Evolutionary conservation across 2,797 vertebrate species (phyloP).

Genomic region (Sternotherus odoratus): DNA sequence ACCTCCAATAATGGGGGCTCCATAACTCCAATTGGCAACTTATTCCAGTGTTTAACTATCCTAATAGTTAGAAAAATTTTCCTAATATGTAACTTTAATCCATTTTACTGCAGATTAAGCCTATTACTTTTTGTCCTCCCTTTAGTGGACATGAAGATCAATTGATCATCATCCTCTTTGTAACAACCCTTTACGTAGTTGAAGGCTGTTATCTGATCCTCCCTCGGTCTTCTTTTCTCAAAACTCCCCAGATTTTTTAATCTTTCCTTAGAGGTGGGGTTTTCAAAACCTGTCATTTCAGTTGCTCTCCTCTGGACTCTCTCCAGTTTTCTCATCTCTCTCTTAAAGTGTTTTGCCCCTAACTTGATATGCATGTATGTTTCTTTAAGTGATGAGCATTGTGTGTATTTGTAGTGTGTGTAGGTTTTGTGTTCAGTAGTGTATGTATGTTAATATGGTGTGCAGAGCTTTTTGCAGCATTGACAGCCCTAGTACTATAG

Average conservation of each 20-base stretch:
- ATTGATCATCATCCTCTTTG: background rate
- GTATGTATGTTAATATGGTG: background rate
- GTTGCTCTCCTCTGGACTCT: background rate
- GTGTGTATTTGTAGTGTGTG: background rate
- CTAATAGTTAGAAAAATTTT: background rate
- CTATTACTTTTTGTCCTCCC: background rate
- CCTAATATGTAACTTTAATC: background rate
- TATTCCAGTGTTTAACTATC: background rate
- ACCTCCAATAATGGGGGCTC: background rate
- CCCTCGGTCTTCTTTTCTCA: background rate
- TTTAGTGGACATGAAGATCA: background rate
- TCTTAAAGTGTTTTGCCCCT: background rate
- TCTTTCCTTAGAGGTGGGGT: background rate
- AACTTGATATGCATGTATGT: background rate
- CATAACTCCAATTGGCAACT: background rate
- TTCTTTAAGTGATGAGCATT: background rate
- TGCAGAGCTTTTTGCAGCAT: background rate
- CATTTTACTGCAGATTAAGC: background rate
- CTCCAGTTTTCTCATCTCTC: background rate
- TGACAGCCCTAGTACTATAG: no score
- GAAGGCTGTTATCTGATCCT: background rate
- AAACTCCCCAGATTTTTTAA: background rate
- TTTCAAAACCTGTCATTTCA: background rate
- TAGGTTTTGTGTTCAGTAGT: background rate
- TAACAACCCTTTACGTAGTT: background rate